Conservation (phyloP, 2,888 invertebrate species). For the Helicoverpa assulta region DNA sequence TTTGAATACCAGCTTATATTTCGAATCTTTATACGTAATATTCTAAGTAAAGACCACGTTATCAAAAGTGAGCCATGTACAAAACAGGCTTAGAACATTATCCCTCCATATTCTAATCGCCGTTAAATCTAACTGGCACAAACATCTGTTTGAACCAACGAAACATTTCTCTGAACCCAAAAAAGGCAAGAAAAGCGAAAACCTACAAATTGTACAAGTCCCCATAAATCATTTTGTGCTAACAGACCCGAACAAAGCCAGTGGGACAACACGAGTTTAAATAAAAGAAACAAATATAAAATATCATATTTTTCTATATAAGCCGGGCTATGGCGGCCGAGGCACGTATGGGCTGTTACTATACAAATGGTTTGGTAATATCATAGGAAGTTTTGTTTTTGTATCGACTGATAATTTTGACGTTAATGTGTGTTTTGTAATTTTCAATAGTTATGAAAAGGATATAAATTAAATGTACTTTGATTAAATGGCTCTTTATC, state of each 20-base stretch:
- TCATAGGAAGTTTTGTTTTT: background rate
- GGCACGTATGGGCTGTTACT: constrained; percentile 33
- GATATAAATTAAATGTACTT: too few species aligned
- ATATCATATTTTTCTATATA: constrained; percentile 35
- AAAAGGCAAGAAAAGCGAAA: background rate
- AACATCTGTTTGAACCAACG: background rate
- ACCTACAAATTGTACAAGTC: constrained; percentile 23
- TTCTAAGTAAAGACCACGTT: too few species aligned
- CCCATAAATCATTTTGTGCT: constrained; percentile 39
- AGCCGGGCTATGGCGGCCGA: constrained; percentile 9
- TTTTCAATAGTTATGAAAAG: too few species aligned
- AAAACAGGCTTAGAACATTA: too few species aligned
- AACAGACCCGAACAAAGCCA: constrained; percentile 41
- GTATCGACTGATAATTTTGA: too few species aligned
- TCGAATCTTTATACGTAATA: too few species aligned
- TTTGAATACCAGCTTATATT: too few species aligned
- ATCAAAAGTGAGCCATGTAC: too few species aligned
- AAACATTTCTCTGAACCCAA: background rate
- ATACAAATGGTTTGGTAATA: constrained; percentile 5
- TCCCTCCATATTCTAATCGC: too few species aligned
- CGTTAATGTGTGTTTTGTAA: too few species aligned
- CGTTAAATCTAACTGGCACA: too few species aligned
- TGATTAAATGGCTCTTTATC: too few species aligned
- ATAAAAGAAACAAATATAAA: constrained; percentile 38
- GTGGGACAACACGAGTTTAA: constrained; percentile 34